Base-by-base conservation (phyloP, 2,888 invertebrate genomes). In the Desoria tigrina region DNA sequence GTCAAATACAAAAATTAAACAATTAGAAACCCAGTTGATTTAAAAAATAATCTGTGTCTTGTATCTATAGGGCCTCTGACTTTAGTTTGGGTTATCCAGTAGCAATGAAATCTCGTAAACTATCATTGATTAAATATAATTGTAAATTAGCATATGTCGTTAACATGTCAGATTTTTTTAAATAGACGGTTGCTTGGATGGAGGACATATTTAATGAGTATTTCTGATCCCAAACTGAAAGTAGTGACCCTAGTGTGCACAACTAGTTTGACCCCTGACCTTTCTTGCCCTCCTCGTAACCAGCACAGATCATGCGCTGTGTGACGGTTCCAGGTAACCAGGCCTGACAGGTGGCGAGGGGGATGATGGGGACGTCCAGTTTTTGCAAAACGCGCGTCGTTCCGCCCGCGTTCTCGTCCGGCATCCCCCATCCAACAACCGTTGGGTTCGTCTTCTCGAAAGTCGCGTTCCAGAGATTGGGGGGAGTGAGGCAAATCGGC, bases 301-400 rank as follows among this genome's bases (percentile, higher is more conserved):
- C 72, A 26, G 72, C 67, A n/a, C 72, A 72, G 3, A 68, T 14
- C 72, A 72, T 76, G 27, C 76, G 49, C 2, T 56, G 57, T 0
- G 73, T 73, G 1, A 74, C 11, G 14, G 54, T 32, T 21, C 68
- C 58, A 1, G 64, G 59, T 16, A 63, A 60, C 58, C 60, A 60
- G 9, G 56, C 51, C 9, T 55, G 23, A 56, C 76, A 76, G 9
- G 21, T 59, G 9, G 49, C 14, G 2, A 58, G 23, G 0, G 32
- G 16, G 24, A 76, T 65, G 18, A 67, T 56, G 2, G 74, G 74
- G 1, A 76, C 69, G 2, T 53, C 39, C 37, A 76, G 32, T 45
- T 75, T 76, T 39, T 76, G 76, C 1, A 75, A 61, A 11, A 73
- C 14, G 21, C 76, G 55, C 0, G 74, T 76, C 1, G 74, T 68